These are phyloP conservation scores for Gortyna flavago DNA, from an alignment of 2,888 invertebrate genomes.

Conservation along the genomic window DNA sequence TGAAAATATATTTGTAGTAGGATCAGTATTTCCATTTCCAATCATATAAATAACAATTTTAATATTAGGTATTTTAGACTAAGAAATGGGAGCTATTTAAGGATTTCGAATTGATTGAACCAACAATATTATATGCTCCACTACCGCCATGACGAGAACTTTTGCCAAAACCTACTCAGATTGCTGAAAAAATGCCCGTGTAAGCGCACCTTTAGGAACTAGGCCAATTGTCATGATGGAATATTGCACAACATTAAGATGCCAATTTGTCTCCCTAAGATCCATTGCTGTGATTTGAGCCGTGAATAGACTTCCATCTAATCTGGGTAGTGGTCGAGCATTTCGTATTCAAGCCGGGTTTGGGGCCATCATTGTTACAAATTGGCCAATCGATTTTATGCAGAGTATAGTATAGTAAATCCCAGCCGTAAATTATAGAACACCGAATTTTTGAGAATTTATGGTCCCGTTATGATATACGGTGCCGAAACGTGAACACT, in stretches of 20 bases:
- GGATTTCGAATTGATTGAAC: background rate
- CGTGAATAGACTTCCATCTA: conserved; percentile 33
- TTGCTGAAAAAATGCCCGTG: background rate
- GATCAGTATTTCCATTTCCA: background rate
- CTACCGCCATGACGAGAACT: background rate
- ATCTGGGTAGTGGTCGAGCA: conserved; percentile 10
- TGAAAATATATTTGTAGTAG: background rate
- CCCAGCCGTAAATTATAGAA: background rate
- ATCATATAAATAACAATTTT: background rate
- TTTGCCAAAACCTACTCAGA: background rate
- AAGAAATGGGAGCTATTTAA: background rate
- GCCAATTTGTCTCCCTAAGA: conserved; percentile 29
- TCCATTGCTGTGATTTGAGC: conserved; percentile 9
- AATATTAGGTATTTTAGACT: background rate
- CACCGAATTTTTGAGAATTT: background rate
- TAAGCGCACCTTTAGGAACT: background rate
- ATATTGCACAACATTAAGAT: conserved; percentile 35
- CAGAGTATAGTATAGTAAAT: background rate
- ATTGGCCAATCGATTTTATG: conserved; percentile 10
- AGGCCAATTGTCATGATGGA: conserved; percentile 18
- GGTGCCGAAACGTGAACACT: background rate
- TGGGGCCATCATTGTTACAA: conserved; percentile 1
- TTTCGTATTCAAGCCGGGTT: conserved; percentile 28
- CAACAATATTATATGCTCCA: background rate
- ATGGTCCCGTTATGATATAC: background rate